Base-by-base conservation (phyloP, 1,140 invertebrate species). In the Brachionus angularis region DNA sequence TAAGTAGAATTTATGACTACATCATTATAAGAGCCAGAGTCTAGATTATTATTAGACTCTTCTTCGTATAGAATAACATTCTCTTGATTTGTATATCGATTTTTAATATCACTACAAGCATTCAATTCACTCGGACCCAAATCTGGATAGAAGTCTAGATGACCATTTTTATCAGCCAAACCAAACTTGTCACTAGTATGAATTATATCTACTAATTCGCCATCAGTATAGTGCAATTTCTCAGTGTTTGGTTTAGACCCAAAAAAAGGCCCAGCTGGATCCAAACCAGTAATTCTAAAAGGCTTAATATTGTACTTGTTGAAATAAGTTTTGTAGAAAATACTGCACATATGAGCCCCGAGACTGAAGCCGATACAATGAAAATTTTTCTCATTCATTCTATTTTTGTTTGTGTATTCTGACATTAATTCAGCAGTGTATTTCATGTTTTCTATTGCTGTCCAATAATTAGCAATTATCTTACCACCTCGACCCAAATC, bases 301-400 rank as follows among this genome's bases (percentile, higher is more conserved):
- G 34, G 46, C 36, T 25, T 49, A 18, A n/a, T 42, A 23, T 53
- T 53, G 16, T 12, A 44, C 25, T 36, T 25, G 2, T 23, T 12
- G 31, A 52, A 70, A 70, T 70, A 70, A 3, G n/a, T 29, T 18
- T 50, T 52, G 29, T 34, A 70, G 16, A 50, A 50, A 27, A 70
- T 50, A 46, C 49, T 47, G 42, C 70, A 71, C 27, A 71, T 42
- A 33, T 71, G 70, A 8, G 70, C 70, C 18, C 70, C 70, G 21
- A 71, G 27, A 47, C 50, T 55, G 29, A 71, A 71, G 7, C 70
- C 70, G 18, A 71, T 71, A 36, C 70, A 71, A 34, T 71, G 70
- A 42, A 71, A 58, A n/a, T 71, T 58, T 58, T 61, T 47, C 10
- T 33, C 70, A 16, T 52, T 36, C n/a, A 70, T 36, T 10, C 7